phyloP scores from a whole-genome alignment of 1,140 invertebrate species.

The Atta cephalotes region DNA sequence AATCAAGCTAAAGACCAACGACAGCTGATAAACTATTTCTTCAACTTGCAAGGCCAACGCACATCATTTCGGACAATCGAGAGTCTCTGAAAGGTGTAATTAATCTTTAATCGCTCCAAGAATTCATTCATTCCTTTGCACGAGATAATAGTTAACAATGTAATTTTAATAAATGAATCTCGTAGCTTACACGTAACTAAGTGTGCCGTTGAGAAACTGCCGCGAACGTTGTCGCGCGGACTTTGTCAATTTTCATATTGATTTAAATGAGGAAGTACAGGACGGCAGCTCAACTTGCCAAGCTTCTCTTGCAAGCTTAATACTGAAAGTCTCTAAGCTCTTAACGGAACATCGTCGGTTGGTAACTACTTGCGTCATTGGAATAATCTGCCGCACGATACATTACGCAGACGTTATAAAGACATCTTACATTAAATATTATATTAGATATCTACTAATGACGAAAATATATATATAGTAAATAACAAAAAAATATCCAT shows the following conservation, averaged over 20 bases:
- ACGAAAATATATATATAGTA: background rate
- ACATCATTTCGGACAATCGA: background rate
- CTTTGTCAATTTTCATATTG: constrained; percentile 64
- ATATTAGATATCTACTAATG: too few relatives aligned
- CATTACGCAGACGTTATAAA: constrained; percentile 22
- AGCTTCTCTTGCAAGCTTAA: constrained; percentile 37
- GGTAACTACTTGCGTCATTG: constrained; percentile 42
- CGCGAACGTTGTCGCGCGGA: constrained; percentile 48
- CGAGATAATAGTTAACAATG: constrained; percentile 36
- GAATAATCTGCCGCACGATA: constrained; percentile 31
- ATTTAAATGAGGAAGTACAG: constrained; percentile 53
- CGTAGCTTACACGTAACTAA: constrained; percentile 39
- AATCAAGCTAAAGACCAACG: background rate
- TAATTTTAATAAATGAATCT: constrained; percentile 58
- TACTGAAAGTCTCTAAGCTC: constrained; percentile 45
- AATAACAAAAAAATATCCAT: background rate
- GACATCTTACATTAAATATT: constrained; percentile 4
- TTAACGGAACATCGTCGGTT: constrained; percentile 28
- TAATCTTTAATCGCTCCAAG: constrained; percentile 40
- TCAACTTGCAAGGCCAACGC: background rate
- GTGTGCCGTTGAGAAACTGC: background rate
- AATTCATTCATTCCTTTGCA: background rate
- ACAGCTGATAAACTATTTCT: constrained; percentile 3
- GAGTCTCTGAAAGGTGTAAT: constrained; percentile 30
- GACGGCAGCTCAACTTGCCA: constrained; percentile 29